Evolutionary conservation across 92 coral and sea anemone species (phyloP), one percentile per base, ranked within the genome.

Genomic region (Meandrina meandrites): DNA sequence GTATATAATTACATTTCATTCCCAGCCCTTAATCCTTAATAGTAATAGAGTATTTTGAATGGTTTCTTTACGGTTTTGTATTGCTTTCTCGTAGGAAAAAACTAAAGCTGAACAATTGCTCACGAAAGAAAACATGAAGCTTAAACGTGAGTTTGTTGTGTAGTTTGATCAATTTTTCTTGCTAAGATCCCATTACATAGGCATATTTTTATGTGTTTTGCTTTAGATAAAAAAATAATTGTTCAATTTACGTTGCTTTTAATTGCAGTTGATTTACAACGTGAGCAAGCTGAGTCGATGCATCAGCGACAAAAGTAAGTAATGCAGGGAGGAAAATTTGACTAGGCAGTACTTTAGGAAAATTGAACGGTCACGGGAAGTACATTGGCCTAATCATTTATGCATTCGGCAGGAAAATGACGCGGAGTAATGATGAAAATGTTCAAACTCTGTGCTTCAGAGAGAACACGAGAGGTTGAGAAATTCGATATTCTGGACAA

Each of bases 291-390:
- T 54, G 99, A 97, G 80, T 96, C 96, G 2, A 97, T 93, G 97
- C 99, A 97, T 78, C 99, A 97, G 78, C 92, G 92, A 84, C 99
- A 97, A 87, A 97, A 85, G 99, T 95, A 75, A 90, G 93, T 35
- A 27, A n/a, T 12, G 2, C 1, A 15, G 8, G 40, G 19, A 18
- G 34, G 30, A n/a, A 32, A 66, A 32, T 7, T 48, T 5, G n/a
- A 24, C 31, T 4, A 66, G 28, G 6, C 45, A 40, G 45, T 40
- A 40, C n/a, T n/a, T n/a, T n/a, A n/a, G n/a, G n/a, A n/a, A n/a
- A n/a, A n/a, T n/a, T n/a, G n/a, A n/a, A n/a, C n/a, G n/a, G n/a
- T n/a, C n/a, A n/a, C n/a, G n/a, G n/a, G n/a, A n/a, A n/a, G n/a
- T n/a, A n/a, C n/a, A n/a, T n/a, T n/a, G n/a, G n/a, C n/a, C n/a